These are phyloP conservation scores for Scaptomyza parva DNA, from an alignment of 2,888 invertebrate species.

Conservation along the genomic window DNA sequence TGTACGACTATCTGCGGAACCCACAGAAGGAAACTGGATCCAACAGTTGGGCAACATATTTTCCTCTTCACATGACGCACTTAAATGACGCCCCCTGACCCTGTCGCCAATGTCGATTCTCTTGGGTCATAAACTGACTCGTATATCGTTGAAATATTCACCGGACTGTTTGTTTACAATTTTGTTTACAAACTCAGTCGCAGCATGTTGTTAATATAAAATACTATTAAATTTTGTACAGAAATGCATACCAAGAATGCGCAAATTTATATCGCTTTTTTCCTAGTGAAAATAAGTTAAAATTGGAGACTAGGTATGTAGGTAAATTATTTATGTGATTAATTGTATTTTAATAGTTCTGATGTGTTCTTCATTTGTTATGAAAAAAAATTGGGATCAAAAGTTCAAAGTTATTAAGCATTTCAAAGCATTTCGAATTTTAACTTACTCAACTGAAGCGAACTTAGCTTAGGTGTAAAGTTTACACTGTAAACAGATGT, in stretches of 20 bases:
- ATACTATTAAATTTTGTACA: slow-evolving; percentile 61
- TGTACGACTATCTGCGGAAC: slow-evolving; percentile 10
- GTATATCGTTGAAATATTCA: slow-evolving; percentile 67
- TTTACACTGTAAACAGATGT: slow-evolving; percentile 58
- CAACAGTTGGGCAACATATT: slow-evolving; percentile 28
- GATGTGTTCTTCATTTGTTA: too few species aligned
- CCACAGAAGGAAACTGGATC: neutral
- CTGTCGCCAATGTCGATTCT: slow-evolving; percentile 12
- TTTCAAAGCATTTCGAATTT: neutral
- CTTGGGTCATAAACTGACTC: slow-evolving; percentile 57
- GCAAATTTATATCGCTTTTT: slow-evolving; percentile 48
- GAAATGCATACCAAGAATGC: slow-evolving; percentile 53
- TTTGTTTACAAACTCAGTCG: slow-evolving; percentile 67
- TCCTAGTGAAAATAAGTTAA: too few species aligned
- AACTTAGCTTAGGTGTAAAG: slow-evolving; percentile 17
- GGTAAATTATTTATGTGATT: slow-evolving; percentile 22
- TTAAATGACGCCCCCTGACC: slow-evolving; percentile 10
- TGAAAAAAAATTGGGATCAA: too few species aligned
- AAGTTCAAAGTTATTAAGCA: too few species aligned
- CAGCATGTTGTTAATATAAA: slow-evolving; percentile 46
- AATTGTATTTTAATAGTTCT: slow-evolving; percentile 8
- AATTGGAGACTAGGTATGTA: too few species aligned
- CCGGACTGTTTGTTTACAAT: slow-evolving; percentile 65
- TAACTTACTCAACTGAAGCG: slow-evolving; percentile 51
- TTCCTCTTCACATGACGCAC: slow-evolving; percentile 49